Evolutionary conservation across 2,888 invertebrate genomes (phyloP), one percentile per base, ranked within the genome.

Genomic region (Yponomeuta cagnagella): DNA sequence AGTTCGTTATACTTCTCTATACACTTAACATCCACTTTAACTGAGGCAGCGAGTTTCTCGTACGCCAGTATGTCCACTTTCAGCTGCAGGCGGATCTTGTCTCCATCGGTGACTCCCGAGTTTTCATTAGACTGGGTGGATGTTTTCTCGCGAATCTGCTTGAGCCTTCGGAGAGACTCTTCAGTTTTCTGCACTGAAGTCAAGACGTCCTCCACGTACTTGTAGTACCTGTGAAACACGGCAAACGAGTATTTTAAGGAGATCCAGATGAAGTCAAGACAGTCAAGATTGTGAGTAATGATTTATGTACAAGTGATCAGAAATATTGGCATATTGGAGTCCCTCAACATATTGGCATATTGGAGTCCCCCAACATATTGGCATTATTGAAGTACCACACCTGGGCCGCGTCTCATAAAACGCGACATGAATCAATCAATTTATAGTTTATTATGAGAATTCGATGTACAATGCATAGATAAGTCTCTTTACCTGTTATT

Each of bases 181-280:
- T 99, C 98, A 76, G 98, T 99, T 90, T 96, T 98, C 84, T 97
- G 97, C 10, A 99, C 98, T 1, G 98, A 98, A 68, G 96, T 96
- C 74, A 99, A 89, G 2, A 99, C 98, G 86, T 98, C 98, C 78
- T 94, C 94, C 23, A 98, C 97, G 73, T 96, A 94, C 77, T 92
- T 93, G 80, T 93, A 94, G 86, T 96, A 97, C 78, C 94, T 94
- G 81, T 64, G 84, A 81, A 69, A 63, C 65, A 4, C 71, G 63
- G 69, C 37, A 52, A 52, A 30, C 2, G 12, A 43, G 15, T 68
- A 4, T 48, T 12, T 9, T 31, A 65, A 31, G 30, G 10, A 31
- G 52, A 3, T 58, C 4, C 12, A 58, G 15, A 15, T 15, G 12
- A 15, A 52, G 1, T 30, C 15, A 31, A 23, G 4, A 10, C 37